Evolutionary conservation across 2,888 invertebrate species (phyloP).

Genomic region (Rhagonycha fulva): DNA sequence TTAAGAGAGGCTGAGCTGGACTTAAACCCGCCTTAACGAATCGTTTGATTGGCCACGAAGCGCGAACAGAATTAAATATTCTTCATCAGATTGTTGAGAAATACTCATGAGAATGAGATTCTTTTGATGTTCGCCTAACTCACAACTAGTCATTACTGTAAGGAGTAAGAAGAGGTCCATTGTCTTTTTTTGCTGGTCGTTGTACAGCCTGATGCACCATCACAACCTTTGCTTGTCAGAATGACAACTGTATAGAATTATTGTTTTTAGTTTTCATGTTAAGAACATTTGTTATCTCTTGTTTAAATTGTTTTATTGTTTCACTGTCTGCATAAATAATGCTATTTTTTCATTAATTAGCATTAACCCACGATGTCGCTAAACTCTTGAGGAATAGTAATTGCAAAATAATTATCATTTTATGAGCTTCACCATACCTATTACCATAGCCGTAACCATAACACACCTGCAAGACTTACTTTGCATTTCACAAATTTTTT

Average conservation of each 20-base stretch:
- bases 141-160: constrained; percentile 2
- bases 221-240: not conserved
- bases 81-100: constrained; percentile 39
- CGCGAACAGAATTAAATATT: constrained; percentile 36
- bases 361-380: not conserved
- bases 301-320: not conserved
- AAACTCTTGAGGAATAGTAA: not conserved
- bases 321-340: not conserved
- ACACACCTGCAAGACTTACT: not conserved
- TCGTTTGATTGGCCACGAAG: constrained; percentile 32
- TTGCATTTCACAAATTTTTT: not conserved
- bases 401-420: not conserved
- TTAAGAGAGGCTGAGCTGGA: constrained; percentile 34
- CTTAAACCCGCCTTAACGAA: constrained; percentile 36
- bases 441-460: not conserved
- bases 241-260: not conserved
- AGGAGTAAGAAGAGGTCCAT: not conserved
- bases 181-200: not conserved
- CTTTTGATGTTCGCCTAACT: constrained; percentile 30
- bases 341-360: not conserved
- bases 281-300: not conserved
- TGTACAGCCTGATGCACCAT: not conserved
- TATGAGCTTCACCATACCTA: not conserved
- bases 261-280: not conserved
- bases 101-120: constrained; percentile 35